These are phyloP conservation scores for Callorhinus ursinus DNA, from an alignment of 2,113 vertebrate genomes.

Conservation along the genomic window DNA sequence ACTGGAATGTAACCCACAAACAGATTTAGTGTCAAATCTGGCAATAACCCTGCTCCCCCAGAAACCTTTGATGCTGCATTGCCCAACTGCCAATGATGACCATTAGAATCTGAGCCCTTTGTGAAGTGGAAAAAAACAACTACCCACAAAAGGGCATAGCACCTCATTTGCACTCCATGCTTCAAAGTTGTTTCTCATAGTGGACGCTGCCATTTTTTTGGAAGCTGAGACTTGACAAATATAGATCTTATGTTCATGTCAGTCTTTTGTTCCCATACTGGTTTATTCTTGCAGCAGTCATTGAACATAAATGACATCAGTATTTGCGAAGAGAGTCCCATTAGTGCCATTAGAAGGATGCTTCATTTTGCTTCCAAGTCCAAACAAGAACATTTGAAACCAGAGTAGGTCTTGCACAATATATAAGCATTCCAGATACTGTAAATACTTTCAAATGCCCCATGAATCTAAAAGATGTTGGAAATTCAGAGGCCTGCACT, in stretches of 20 bases:
- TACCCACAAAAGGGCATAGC: constrained; percentile 10
- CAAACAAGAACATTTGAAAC: constrained; percentile 79
- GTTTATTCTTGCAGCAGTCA: constrained; percentile 31
- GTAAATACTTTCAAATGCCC: constrained; percentile 72
- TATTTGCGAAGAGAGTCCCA: constrained; percentile 26
- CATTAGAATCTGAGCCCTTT: constrained; percentile 37
- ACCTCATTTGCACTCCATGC: background rate
- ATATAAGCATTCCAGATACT: constrained; percentile 71
- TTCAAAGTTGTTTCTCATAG: constrained; percentile 55
- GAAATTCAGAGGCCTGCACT: background rate
- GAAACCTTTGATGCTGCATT: constrained; percentile 64
- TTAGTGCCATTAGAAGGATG: constrained; percentile 42
- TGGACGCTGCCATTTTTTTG: background rate
- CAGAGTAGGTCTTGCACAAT: constrained; percentile 75
- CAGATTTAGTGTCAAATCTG: constrained; percentile 65
- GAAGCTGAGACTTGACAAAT: constrained; percentile 10
- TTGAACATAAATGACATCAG: constrained; percentile 44
- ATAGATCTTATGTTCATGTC: background rate
- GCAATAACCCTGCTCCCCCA: constrained; percentile 35
- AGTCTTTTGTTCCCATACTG: constrained; percentile 49
- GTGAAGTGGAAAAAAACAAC: constrained; percentile 32
- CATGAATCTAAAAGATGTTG: constrained; percentile 75
- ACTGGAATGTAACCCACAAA: constrained; percentile 74
- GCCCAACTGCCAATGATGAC: constrained; percentile 28
- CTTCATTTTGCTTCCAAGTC: constrained; percentile 71